These are phyloP conservation scores for Eupithecia dodoneata DNA, from an alignment of 2,888 invertebrate species.

Conservation along the genomic window DNA sequence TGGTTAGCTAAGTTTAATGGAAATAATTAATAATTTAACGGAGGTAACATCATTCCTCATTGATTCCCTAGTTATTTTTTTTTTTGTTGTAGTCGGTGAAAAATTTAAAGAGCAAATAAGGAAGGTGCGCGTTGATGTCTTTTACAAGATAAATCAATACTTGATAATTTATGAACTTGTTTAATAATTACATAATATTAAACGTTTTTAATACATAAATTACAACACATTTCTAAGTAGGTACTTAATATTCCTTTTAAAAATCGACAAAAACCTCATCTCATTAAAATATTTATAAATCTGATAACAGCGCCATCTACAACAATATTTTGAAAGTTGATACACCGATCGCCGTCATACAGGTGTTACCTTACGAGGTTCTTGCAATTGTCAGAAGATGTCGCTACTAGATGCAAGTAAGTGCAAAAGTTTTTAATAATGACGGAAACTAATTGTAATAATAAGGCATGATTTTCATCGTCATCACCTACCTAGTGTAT, in stretches of 20 bases:
- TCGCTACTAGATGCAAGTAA: not conserved
- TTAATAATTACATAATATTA: too few relatives aligned
- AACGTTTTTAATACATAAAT: too few relatives aligned
- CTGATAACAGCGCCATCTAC: not conserved
- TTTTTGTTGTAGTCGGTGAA: not conserved
- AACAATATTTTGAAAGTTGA: not conserved
- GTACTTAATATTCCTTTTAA: not conserved
- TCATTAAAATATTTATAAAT: not conserved
- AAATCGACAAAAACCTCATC: not conserved
- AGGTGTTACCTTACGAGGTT: not conserved
- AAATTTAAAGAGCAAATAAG: not conserved
- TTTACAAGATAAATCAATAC: not conserved
- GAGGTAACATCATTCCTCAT: not conserved
- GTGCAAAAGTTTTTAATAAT: not conserved
- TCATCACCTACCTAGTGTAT: not conserved
- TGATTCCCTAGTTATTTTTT: too few relatives aligned
- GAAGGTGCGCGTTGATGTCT: not conserved
- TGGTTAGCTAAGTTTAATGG: not conserved
- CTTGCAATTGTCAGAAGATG: not conserved
- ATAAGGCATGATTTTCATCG: not conserved
- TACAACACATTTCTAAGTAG: too few relatives aligned
- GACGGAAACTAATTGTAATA: not conserved
- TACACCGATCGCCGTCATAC: not conserved
- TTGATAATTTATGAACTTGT: too few relatives aligned
- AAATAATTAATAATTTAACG: not conserved